A percentile compares a stretch with the other conserved stretches of the same genome.
Conservation (phyloP, 2,113 vertebrate genomes). For the Jacana jacana region DNA sequence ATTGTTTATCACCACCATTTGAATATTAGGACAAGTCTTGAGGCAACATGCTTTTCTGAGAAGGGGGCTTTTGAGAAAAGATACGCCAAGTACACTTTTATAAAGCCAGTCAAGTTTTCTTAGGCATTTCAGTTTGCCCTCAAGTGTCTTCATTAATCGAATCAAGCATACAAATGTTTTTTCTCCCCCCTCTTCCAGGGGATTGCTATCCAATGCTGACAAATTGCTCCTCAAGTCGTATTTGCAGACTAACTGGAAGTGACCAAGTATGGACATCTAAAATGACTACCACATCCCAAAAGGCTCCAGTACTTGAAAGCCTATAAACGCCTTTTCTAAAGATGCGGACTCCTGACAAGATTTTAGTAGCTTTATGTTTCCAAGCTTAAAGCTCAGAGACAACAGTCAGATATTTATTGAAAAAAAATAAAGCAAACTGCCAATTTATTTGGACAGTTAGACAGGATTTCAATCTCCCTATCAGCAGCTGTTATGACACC, state of each 20-base stretch:
- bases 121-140: background rate
- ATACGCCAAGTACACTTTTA: background rate
- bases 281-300: background rate
- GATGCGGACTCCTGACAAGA: background rate
- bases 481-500: background rate
- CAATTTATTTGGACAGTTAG: background rate
- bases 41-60: background rate
- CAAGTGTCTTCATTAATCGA: background rate
- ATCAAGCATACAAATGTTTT: background rate
- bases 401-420: background rate
- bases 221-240: background rate
- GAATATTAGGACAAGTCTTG: background rate
- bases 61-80: background rate
- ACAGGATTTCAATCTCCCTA: background rate
- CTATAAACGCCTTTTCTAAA: background rate
- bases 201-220: background rate
- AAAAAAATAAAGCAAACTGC: background rate
- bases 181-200: background rate
- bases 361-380: background rate
- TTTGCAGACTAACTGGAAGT: background rate
- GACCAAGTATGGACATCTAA: background rate
- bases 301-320: background rate
- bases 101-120: background rate
- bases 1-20: background rate
- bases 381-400: background rate